Evolutionary conservation across 2,888 invertebrate genomes (phyloP), one percentile per base, ranked within the genome.

Genomic region (Mylabris sibirica): DNA sequence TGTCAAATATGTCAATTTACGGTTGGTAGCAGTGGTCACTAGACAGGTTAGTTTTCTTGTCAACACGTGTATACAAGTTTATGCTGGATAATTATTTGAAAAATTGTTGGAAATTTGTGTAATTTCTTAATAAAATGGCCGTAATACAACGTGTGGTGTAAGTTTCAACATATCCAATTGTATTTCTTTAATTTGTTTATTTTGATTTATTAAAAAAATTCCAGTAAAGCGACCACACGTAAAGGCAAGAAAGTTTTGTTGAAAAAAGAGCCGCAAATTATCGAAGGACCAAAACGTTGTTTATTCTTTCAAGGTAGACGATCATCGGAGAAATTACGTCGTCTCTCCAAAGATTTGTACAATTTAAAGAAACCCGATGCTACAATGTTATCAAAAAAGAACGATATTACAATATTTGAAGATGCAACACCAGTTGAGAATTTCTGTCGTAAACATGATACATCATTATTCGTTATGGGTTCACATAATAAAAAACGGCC

Each of bases 401-500:
- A 98, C 87, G 95, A 96, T 74, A 90, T 97, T 71, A 89, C 95
- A 20, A 95, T 98, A 0, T 98, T 99, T 85, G 99, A 99, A 86
- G 94, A 98, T 86, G 87, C 91, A 0, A 90, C 93, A 0, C 91
- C 93, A 3, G 86, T 99, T 73, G 95, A 95, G 85, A 88, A 88
- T 80, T 88, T 90, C 77, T 90, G 93, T 53, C 89, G 90, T 78
- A 98, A 97, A 84, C 90, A 93, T 81, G 96, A 99, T 84, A 90
- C 95, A 14, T 91, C 97, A 0, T 84, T 99, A 34, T 99, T 99
- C 85, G 90, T 94, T 73, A 93, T 98, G 81, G 96, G 93, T 3
- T 94, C 94, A 1, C 95, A 98, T 81, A 95, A 93, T 63, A 99
- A 99, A 85, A 99, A 99, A 83, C 88, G 98, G 14, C 98, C 98